Evolutionary conservation across 2,888 invertebrate genomes (phyloP), one percentile per base, ranked within the genome.

Genomic region (Physocephala rufipes): DNA sequence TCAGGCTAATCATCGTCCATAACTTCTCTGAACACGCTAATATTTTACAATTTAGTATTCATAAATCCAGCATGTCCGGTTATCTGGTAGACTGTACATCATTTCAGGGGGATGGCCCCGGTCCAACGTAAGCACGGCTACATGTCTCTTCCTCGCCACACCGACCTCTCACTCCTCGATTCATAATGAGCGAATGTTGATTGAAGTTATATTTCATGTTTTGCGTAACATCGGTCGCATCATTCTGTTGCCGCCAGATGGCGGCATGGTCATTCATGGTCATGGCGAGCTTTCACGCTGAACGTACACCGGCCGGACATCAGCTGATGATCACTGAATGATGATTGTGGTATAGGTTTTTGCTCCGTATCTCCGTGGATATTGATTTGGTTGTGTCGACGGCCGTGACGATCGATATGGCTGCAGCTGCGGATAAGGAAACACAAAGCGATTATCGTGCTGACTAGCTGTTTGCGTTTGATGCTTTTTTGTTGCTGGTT

Each of bases 11-110:
- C 51, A 30, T 65, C 51, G 65, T 24, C 24, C 47, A 64, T 62
- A 16, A 51, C 36, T 36, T n/a, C 19, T 47, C 36, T 4, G 80
- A 83, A 84, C 84, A 82, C 80, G 84, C 84, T 83, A 83, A 85
- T 85, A 85, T 84, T 85, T 85, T 85, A 85, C 85, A 85, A 85
- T 85, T 85, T 85, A 81, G 83, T 84, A 84, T 82, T 84, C 84
- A 85, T 85, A 85, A 85, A 85, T 85, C 36, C 36, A 85, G 83
- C 81, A 80, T 49, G 58, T 58, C 81, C 36, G 36, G 36, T 9
- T 21, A 53, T 36, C 19, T 49, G 51, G 2, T 2, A 1, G 7
- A n/a, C 16, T 12, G 43, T 51, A 36, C 36, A 36, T 4, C 36
- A 9, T n/a, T n/a, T n/a, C n/a, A n/a, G n/a, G n/a, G n/a, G 21